phyloP scores from a whole-genome alignment of 2,888 invertebrate genomes.

The Trichogramma evanescens region DNA sequence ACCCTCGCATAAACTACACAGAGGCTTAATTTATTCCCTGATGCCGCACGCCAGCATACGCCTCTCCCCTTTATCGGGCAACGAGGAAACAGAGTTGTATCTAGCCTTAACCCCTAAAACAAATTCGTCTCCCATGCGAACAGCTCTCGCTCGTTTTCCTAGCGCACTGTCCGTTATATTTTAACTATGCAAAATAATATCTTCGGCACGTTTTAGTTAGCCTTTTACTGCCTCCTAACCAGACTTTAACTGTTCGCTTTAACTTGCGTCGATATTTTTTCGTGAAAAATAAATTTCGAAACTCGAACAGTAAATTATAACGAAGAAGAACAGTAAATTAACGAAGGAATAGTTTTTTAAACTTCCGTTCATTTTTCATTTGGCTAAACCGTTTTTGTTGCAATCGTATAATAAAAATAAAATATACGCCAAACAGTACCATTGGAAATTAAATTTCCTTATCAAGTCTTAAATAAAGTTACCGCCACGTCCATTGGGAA shows the following conservation, averaged over 20 bases:
- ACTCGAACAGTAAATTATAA: too few relatives aligned
- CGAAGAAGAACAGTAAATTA: too few relatives aligned
- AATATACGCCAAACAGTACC: too few relatives aligned
- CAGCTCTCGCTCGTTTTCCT: conserved; percentile 20
- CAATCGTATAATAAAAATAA: too few relatives aligned
- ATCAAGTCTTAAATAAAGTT: too few relatives aligned
- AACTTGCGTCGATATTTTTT: too few relatives aligned
- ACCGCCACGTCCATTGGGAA: too few relatives aligned
- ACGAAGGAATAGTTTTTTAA: too few relatives aligned
- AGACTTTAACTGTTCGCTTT: background rate
- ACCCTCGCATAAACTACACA: conserved; percentile 18
- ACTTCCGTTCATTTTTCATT: too few relatives aligned
- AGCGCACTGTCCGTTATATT: conserved; percentile 22
- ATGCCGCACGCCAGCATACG: background rate
- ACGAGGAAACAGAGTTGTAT: background rate
- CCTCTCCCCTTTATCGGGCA: conserved; percentile 9
- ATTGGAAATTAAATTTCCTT: too few relatives aligned
- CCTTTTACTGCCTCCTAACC: background rate
- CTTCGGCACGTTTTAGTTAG: conserved; percentile 20
- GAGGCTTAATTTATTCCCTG: conserved; percentile 17
- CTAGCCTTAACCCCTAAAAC: conserved; percentile 5
- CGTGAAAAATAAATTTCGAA: too few relatives aligned
- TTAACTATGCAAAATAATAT: conserved; percentile 36
- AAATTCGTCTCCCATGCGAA: conserved; percentile 1
- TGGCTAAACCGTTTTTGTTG: too few relatives aligned